These are phyloP conservation scores for Microctenopoma stevenorrisi DNA, from an alignment of 2,797 vertebrate genomes.

Conservation along the genomic window DNA sequence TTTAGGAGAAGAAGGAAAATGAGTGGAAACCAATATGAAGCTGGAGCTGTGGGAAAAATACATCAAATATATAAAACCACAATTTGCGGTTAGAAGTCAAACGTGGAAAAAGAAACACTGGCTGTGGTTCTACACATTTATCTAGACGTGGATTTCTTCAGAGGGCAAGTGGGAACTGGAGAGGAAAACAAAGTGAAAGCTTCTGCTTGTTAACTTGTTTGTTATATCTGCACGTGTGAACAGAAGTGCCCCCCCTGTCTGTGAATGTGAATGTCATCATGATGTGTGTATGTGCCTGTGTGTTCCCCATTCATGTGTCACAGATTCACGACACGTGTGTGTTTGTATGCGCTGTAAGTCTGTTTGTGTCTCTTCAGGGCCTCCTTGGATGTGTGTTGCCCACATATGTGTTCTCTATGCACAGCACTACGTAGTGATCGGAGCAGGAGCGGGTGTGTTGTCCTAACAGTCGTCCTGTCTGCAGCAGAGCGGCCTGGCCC, in stretches of 20 bases:
- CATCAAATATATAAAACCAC: too few relatives aligned
- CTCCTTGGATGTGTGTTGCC: constrained; percentile 74
- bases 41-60: too few relatives aligned
- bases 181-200: constrained; percentile 19
- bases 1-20: too few relatives aligned
- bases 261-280: constrained; percentile 5
- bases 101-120: too few relatives aligned
- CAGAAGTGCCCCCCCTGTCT: constrained; percentile 32
- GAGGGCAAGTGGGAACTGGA: neutral
- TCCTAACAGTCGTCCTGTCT: constrained; percentile 89
- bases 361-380: constrained; percentile 76
- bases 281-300: constrained; percentile 52
- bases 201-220: neutral
- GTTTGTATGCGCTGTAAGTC: neutral
- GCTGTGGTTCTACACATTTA: constrained; percentile 14
- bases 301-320: constrained; percentile 32
- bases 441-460: constrained; percentile 91
- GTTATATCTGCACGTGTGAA: constrained; percentile 1
- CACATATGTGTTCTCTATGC: constrained; percentile 95
- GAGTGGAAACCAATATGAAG: too few relatives aligned
- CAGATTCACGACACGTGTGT: constrained; percentile 31
- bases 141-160: neutral
- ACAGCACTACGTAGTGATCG: constrained; percentile 91
- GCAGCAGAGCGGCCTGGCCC: constrained; percentile 89
- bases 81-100: too few relatives aligned